phyloP scores from a whole-genome alignment of 2,888 invertebrate genomes.

The Arge pagana region DNA sequence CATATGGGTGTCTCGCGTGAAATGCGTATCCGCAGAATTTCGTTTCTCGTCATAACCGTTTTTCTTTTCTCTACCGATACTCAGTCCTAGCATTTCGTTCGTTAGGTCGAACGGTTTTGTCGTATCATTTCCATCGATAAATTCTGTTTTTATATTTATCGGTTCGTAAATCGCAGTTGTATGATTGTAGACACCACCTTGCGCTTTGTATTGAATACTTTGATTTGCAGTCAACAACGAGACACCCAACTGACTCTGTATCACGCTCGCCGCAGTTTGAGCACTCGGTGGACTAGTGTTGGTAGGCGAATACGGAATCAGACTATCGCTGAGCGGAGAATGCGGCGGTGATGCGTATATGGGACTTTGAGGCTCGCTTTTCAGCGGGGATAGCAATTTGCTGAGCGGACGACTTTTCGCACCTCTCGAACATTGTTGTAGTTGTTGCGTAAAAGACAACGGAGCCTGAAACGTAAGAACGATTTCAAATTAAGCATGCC shows the following conservation, averaged over 20 bases:
- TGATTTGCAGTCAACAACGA: conserved; percentile 51
- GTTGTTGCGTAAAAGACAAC: conserved; percentile 90
- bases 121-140: conserved; percentile 48
- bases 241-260: conserved; percentile 54
- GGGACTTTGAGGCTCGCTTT: conserved; percentile 72
- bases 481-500: no score
- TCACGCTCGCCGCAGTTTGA: conserved; percentile 53
- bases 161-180: conserved; percentile 53
- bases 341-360: conserved; percentile 83
- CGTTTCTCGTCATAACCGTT: conserved; percentile 50
- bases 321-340: conserved; percentile 69
- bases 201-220: conserved; percentile 50
- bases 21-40: conserved; percentile 74
- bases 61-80: conserved; percentile 47
- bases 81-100: conserved; percentile 54
- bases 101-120: conserved; percentile 53
- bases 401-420: conserved; percentile 68
- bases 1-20: conserved; percentile 91
- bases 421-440: conserved; percentile 81
- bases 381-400: conserved; percentile 64
- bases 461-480: conserved; percentile 61
- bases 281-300: conserved; percentile 55
- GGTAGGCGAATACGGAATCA: conserved; percentile 56
- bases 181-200: conserved; percentile 47
- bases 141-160: conserved; percentile 52